These are phyloP conservation scores for Polypedilum vanderplanki DNA, from an alignment of 1,140 invertebrate species.

Conservation along the genomic window DNA sequence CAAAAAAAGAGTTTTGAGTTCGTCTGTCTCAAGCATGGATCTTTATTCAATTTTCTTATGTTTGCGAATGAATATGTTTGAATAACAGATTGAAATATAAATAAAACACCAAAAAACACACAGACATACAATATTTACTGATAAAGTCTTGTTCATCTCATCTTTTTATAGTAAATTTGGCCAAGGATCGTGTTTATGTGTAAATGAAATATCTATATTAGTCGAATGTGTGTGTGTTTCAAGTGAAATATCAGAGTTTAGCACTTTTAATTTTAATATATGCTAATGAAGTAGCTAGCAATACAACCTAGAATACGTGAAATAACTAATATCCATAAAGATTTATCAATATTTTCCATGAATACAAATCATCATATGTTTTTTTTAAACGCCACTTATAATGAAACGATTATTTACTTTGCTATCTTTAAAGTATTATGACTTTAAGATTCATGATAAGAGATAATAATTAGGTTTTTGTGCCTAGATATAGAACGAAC, in stretches of 20 bases:
- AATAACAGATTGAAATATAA: neutral
- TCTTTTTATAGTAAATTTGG: neutral
- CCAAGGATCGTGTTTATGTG: neutral
- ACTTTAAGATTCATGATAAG: neutral
- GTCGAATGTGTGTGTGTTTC: neutral
- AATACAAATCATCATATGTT: neutral
- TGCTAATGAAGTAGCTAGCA: conserved; percentile 19
- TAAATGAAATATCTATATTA: neutral
- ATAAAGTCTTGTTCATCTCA: neutral
- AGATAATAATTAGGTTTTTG: too few relatives aligned
- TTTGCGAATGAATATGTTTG: neutral
- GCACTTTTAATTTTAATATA: conserved; percentile 23
- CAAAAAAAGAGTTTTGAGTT: neutral
- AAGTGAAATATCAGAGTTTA: conserved; percentile 28
- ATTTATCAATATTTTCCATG: too few relatives aligned
- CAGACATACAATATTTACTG: neutral
- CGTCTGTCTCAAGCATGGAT: neutral
- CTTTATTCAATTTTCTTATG: neutral
- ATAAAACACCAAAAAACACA: neutral
- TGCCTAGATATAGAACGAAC: too few relatives aligned
- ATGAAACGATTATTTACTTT: neutral
- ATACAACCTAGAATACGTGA: neutral
- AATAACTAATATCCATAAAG: too few relatives aligned
- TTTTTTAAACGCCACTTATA: neutral
- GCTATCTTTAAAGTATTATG: conserved; percentile 1